A percentile compares a stretch with the other conserved stretches of the same genome.
These are phyloP conservation scores for Brachypalpus laphriformis DNA, from an alignment of 2,888 invertebrate genomes.

Conservation along the genomic window DNA sequence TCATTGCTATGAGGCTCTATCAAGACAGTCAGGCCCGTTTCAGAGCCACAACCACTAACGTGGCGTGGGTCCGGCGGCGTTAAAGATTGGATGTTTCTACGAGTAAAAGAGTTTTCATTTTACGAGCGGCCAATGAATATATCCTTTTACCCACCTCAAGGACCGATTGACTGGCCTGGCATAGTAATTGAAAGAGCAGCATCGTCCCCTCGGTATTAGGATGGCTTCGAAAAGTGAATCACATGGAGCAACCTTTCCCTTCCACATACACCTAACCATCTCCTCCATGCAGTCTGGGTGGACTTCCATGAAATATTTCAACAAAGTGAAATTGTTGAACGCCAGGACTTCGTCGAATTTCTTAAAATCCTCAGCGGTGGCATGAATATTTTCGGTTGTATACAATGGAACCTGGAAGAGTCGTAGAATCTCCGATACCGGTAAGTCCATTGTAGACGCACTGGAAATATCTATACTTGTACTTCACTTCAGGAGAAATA, in stretches of 20 bases:
- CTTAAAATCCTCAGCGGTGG: slow-evolving; percentile 59
- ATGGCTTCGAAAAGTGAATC: slow-evolving; percentile 83
- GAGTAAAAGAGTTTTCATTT: not conserved
- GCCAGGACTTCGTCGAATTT: slow-evolving; percentile 74
- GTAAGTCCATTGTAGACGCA: not conserved
- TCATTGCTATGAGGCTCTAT: slow-evolving; percentile 84
- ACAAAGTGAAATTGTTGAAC: slow-evolving; percentile 75
- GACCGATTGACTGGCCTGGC: slow-evolving; percentile 80
- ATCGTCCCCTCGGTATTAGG: slow-evolving; percentile 84
- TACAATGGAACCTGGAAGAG: slow-evolving; percentile 76
- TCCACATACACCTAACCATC: slow-evolving; percentile 85
- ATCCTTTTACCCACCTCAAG: slow-evolving; percentile 65
- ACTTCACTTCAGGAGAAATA: too few species aligned
- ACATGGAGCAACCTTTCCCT: slow-evolving; percentile 84
- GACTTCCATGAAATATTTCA: slow-evolving; percentile 77
- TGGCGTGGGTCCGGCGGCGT: slow-evolving; percentile 83
- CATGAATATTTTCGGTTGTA: slow-evolving; percentile 63
- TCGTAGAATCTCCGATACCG: slow-evolving; percentile 41
- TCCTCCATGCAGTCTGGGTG: slow-evolving; percentile 84
- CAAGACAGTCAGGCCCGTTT: slow-evolving; percentile 85
- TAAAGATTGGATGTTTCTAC: slow-evolving; percentile 68
- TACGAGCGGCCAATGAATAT: not conserved
- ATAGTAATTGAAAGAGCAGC: slow-evolving; percentile 87
- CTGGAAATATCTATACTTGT: not conserved
- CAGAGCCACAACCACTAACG: slow-evolving; percentile 86